Conservation (phyloP, 2,797 vertebrate species). For the Lagocephalus sceleratus region DNA sequence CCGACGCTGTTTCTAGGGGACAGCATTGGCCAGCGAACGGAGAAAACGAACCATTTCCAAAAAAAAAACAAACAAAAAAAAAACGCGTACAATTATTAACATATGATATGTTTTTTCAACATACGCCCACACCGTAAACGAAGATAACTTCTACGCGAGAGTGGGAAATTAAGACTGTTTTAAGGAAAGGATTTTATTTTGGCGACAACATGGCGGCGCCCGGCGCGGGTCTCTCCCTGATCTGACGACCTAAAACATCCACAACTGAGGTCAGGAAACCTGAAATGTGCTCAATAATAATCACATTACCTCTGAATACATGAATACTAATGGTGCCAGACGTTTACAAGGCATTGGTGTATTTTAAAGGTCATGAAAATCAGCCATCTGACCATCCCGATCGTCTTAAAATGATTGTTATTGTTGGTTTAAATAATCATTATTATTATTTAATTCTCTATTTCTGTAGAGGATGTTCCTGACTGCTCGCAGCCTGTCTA, state of each 20-base stretch:
- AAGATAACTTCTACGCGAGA: background rate
- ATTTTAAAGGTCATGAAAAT: no score
- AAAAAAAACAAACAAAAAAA: background rate
- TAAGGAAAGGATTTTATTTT: background rate
- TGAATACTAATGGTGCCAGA: background rate
- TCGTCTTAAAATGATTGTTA: no score
- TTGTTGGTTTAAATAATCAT: no score
- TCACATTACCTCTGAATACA: no score
- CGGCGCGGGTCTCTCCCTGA: background rate
- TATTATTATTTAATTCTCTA: background rate
- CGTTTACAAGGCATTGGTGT: background rate
- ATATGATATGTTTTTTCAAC: background rate
- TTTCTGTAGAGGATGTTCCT: slow-evolving; percentile 50
- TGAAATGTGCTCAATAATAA: no score
- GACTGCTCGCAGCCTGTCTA: slow-evolving; percentile 51
- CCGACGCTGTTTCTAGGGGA: slow-evolving; percentile 32
- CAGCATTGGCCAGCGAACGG: slow-evolving; percentile 28
- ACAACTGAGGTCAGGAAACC: slow-evolving; percentile 23
- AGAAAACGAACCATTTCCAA: background rate
- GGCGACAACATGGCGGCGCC: slow-evolving; percentile 5
- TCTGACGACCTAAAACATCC: background rate
- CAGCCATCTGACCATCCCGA: no score
- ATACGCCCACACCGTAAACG: no score
- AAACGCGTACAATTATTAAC: accelerated
- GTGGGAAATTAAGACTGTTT: background rate